Percentiles rank a stretch among this genome's conserved stretches.
phyloP scores from a whole-genome alignment of 1,140 invertebrate species.

The Drosophila triauraria region DNA sequence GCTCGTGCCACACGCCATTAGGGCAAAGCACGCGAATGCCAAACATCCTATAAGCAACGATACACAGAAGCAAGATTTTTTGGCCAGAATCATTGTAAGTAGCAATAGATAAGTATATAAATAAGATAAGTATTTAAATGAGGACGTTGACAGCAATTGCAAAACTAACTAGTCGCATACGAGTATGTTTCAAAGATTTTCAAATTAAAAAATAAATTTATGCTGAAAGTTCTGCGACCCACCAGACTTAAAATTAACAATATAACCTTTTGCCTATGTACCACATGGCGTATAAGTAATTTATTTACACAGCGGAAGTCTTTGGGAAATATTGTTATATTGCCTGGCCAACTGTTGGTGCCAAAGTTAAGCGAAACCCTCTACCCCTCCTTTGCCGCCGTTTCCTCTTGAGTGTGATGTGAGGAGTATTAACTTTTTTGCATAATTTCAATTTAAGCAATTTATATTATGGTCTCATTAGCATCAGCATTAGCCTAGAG shows the following conservation, averaged over 20 bases:
- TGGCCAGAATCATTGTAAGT: conserved; percentile 17
- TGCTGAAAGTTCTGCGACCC: background rate
- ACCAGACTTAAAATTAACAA: background rate
- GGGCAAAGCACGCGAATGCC: background rate
- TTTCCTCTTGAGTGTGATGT: conserved; percentile 20
- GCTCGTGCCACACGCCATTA: conserved; percentile 11
- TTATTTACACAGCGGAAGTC: conserved; percentile 33
- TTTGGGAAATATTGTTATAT: conserved; percentile 30
- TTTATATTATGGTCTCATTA: conserved; percentile 81
- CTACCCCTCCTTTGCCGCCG: conserved; percentile 5
- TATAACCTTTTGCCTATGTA: background rate
- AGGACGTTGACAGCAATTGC: conserved; percentile 22
- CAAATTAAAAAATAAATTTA: background rate
- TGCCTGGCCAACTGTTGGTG: conserved; percentile 49
- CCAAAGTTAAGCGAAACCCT: conserved; percentile 46
- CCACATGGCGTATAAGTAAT: conserved; percentile 45
- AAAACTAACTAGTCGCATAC: background rate
- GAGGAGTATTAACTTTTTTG: conserved; percentile 63
- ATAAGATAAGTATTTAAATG: background rate
- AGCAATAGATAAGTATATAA: background rate
- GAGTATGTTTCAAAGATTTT: too few species aligned
- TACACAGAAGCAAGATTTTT: conserved; percentile 24
- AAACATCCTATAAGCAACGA: conserved; percentile 42
- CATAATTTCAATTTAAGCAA: conserved; percentile 80
- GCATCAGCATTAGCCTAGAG: conserved; percentile 70